Percentiles rank a stretch among this genome's conserved stretches.
These are phyloP conservation scores for Lamprotornis superbus DNA, from an alignment of 2,113 vertebrate species.

Conservation along the genomic window DNA sequence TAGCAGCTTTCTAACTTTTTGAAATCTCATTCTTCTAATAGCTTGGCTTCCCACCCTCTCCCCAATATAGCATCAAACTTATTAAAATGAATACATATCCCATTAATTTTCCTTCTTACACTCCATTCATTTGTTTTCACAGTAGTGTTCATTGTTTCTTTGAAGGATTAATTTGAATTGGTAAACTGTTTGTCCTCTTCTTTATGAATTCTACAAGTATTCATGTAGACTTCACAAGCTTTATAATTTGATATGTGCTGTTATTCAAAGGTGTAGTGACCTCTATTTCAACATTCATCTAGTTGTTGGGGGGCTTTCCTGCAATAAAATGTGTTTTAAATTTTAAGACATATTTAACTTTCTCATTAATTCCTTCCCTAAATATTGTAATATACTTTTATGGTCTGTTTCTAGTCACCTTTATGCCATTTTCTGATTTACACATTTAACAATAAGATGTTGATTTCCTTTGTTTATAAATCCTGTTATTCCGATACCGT, in stretches of 20 bases:
- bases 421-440: background rate
- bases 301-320: fast-evolving
- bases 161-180: background rate
- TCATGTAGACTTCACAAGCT: background rate
- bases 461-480: background rate
- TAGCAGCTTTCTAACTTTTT: background rate
- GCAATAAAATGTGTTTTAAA: background rate
- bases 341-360: background rate
- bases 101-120: background rate
- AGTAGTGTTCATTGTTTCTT: background rate
- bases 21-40: background rate
- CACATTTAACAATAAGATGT: background rate
- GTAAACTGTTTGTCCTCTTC: background rate
- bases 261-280: background rate
- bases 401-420: background rate
- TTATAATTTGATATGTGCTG: background rate
- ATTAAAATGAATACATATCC: background rate
- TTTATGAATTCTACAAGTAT: background rate
- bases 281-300: background rate
- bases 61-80: background rate
- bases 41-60: fast-evolving
- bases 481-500: background rate
- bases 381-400: background rate
- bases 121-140: background rate
- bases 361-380: fast-evolving